Base-by-base conservation (phyloP, 2,113 vertebrate species). In the Ovibos moschatus region DNA sequence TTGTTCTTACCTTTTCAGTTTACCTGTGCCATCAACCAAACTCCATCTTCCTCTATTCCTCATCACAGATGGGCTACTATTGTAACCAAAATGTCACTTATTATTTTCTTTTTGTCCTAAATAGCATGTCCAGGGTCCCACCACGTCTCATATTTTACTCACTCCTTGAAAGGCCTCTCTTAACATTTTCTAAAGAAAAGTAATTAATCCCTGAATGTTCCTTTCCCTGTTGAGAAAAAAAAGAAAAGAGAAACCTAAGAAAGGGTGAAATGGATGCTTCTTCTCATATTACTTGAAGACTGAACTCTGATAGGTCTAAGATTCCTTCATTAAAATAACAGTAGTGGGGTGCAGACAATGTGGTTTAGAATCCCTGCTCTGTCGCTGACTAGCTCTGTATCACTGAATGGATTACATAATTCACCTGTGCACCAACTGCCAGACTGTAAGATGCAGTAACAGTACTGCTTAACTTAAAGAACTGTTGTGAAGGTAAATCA, bases 401-500 rank as follows among this genome's bases (percentile, higher is more conserved):
- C 23, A 23, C 28, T 62, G 7, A 16, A 55, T 14, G 23, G 57
- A 43, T 33, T 3, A 53, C 2, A 3, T 50, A 47, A 55, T 60
- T 91, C 45, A 12, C 12, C 58, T 4, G 27, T 40, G 6, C 6
- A n/a, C 28, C 17, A 45, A 36, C 64, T 36, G n/a, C 30, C 5
- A 11, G 8, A 51, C 74, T 78, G 1, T 40, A 86, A 47, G 28
- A 21, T 82, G 9, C 28, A 16, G 2, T 30, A n/a, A 51, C 6
- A 36, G 3, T 51, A 7, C 19, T 76, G 16, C 15, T 67, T 55
- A 82, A 62, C 23, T 74, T 81, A 82, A 94, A 67, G 21, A 45
- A 64, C n/a, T 27, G 3, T 7, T 89, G 16, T 58, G 16, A 95
- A 62, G 21, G 13, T 36, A 93, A 92, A 89, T 71, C 40, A 97